Evolutionary conservation across 2,797 vertebrate species (phyloP).

Genomic region (Sebastes ruberrimus): DNA sequence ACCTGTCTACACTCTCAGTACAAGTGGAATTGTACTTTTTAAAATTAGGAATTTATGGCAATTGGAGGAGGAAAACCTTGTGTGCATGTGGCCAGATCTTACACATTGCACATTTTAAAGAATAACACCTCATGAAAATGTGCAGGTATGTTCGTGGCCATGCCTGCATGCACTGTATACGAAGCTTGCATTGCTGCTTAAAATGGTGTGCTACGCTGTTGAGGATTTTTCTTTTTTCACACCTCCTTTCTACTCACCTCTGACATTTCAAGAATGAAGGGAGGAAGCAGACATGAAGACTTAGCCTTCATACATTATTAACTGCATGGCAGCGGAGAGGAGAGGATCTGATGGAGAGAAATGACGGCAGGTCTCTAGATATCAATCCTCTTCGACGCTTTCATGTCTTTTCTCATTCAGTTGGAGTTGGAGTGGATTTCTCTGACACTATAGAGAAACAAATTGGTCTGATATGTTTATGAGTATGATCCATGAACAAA

Average conservation of each 20-base stretch:
- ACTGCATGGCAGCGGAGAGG: slow-evolving; percentile 41
- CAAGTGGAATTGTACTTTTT: neutral
- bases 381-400: neutral
- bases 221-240: slow-evolving; percentile 22
- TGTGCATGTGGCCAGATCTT: neutral
- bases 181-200: neutral
- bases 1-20: too few relatives aligned
- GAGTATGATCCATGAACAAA: neutral
- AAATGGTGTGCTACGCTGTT: slow-evolving; percentile 22
- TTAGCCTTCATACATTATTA: slow-evolving; percentile 75
- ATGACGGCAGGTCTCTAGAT: slow-evolving; percentile 10
- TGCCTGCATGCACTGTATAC: neutral
- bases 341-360: slow-evolving; percentile 10
- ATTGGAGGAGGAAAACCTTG: too few relatives aligned
- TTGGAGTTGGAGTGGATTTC: slow-evolving; percentile 3
- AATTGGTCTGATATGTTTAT: slow-evolving; percentile 3
- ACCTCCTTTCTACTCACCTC: slow-evolving; percentile 54
- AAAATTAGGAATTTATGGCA: neutral
- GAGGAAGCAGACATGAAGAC: slow-evolving; percentile 58
- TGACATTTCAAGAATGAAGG: slow-evolving; percentile 71
- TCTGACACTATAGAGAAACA: neutral
- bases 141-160: neutral
- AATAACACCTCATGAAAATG: neutral
- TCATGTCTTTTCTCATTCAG: slow-evolving; percentile 13
- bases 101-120: neutral